phyloP scores from a whole-genome alignment of 2,113 vertebrate genomes.

The Pogona vitticeps region DNA sequence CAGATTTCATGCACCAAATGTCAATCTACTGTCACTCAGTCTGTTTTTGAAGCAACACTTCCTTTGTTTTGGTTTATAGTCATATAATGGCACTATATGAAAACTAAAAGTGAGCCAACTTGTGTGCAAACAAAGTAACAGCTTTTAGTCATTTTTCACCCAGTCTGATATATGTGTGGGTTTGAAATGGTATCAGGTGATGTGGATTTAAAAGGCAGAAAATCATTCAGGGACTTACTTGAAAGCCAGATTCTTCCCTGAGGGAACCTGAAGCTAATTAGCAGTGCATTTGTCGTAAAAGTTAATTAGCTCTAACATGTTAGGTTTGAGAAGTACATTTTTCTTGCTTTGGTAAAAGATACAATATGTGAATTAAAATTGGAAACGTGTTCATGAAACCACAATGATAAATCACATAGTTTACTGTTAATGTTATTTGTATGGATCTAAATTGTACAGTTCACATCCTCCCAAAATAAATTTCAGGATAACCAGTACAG shows the following conservation, averaged over 20 bases:
- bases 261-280: constrained; percentile 42
- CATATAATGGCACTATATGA: neutral
- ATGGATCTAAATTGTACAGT: no score
- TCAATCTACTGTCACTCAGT: neutral
- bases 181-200: constrained; percentile 31
- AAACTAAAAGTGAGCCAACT: neutral
- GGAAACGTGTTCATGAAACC: no score
- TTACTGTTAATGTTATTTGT: no score
- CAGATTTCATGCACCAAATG: no score
- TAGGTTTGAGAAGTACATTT: constrained; percentile 2
- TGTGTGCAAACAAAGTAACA: neutral
- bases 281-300: no score
- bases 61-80: neutral
- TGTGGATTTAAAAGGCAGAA: constrained; percentile 47
- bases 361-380: no score
- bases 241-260: constrained; percentile 19
- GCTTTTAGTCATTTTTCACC: neutral
- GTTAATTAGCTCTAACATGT: no score
- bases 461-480: no score
- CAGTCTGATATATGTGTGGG: constrained; percentile 7
- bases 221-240: constrained; percentile 13
- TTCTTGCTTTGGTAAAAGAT: neutral
- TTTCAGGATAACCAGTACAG: no score
- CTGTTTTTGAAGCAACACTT: neutral
- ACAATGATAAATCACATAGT: no score